A percentile compares a stretch with the other conserved stretches of the same genome.
phyloP scores from a whole-genome alignment of 2,797 vertebrate genomes.

The Adrianichthys oophorus region DNA sequence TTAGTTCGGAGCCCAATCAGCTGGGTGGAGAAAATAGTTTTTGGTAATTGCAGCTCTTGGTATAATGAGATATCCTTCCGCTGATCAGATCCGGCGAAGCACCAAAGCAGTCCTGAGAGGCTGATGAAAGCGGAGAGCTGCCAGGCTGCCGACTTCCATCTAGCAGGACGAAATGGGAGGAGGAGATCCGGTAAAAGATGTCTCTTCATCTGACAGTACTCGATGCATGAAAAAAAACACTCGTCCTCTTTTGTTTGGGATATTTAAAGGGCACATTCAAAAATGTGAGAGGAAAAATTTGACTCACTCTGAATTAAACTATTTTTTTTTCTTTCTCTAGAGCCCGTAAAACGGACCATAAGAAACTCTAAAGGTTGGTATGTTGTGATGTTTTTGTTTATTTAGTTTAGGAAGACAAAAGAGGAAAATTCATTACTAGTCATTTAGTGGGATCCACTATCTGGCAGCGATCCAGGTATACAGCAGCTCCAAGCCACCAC shows the following conservation, averaged over 20 bases:
- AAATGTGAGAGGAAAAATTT: not conserved
- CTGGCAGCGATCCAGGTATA: slow-evolving; percentile 4
- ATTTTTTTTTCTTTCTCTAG: slow-evolving; percentile 62
- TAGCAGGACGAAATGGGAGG: slow-evolving; percentile 73
- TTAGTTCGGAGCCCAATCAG: slow-evolving; percentile 9
- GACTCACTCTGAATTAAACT: not conserved
- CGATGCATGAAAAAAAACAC: not conserved
- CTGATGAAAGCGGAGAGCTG: slow-evolving; percentile 84
- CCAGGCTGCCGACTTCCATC: slow-evolving; percentile 72
- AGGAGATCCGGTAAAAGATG: slow-evolving; percentile 86
- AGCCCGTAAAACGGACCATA: slow-evolving; percentile 83
- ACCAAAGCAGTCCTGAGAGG: slow-evolving; percentile 87
- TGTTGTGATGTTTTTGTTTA: not conserved
- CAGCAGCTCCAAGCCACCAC: slow-evolving; percentile 4
- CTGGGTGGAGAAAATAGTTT: slow-evolving; percentile 29
- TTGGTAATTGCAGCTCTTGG: slow-evolving; percentile 19
- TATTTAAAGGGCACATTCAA: too few species aligned
- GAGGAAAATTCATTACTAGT: slow-evolving; percentile 9
- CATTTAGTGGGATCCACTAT: slow-evolving; percentile 6
- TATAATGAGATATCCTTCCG: slow-evolving; percentile 15
- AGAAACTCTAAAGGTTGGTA: slow-evolving; percentile 74
- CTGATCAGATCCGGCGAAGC: slow-evolving; percentile 81
- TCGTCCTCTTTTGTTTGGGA: not conserved
- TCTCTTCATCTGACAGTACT: not conserved
- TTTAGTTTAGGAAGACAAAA: not conserved